A percentile compares a stretch with the other conserved stretches of the same genome.
These are phyloP conservation scores for Drosophila arawakana DNA, from an alignment of 1,140 invertebrate genomes.

Conservation along the genomic window DNA sequence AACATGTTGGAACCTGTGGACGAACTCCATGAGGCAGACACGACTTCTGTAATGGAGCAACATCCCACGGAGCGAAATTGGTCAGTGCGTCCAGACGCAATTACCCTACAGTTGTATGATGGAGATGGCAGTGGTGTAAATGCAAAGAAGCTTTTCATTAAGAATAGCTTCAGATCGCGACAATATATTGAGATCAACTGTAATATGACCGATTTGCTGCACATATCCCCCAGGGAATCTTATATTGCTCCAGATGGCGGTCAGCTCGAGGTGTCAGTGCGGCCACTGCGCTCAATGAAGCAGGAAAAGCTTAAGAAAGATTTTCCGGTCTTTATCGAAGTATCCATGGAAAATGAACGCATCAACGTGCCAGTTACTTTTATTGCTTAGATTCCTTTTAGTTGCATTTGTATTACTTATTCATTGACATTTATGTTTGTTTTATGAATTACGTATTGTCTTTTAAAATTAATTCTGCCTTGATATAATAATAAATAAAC, in stretches of 20 bases:
- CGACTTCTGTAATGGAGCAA: constrained; percentile 43
- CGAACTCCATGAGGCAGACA: constrained; percentile 63
- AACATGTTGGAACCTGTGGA: constrained; percentile 67
- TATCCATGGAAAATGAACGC: constrained; percentile 77
- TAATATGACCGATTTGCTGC: constrained; percentile 55
- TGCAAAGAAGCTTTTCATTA: constrained; percentile 44
- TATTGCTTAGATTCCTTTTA: constrained; percentile 49
- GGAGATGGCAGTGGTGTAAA: constrained; percentile 8
- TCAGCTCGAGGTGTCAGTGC: constrained; percentile 60
- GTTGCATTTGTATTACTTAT: constrained; percentile 9
- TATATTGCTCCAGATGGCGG: constrained; percentile 73
- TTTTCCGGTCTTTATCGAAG: constrained; percentile 38
- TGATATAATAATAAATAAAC: constrained; percentile 7
- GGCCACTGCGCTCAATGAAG: constrained; percentile 29
- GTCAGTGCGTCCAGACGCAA: constrained; percentile 58
- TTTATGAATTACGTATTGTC: neutral
- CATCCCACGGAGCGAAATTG: constrained; percentile 53
- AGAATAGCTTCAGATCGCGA: constrained; percentile 62
- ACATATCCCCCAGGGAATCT: constrained; percentile 63
- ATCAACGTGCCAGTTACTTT: constrained; percentile 71
- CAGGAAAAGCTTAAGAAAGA: constrained; percentile 38
- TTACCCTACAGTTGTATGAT: constrained; percentile 41
- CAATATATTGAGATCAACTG: constrained; percentile 74
- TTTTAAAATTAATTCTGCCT: constrained; percentile 2
- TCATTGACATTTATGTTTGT: constrained; percentile 3